Evolutionary conservation across 1,140 invertebrate species (phyloP).

Genomic region (Hyles vespertilio): DNA sequence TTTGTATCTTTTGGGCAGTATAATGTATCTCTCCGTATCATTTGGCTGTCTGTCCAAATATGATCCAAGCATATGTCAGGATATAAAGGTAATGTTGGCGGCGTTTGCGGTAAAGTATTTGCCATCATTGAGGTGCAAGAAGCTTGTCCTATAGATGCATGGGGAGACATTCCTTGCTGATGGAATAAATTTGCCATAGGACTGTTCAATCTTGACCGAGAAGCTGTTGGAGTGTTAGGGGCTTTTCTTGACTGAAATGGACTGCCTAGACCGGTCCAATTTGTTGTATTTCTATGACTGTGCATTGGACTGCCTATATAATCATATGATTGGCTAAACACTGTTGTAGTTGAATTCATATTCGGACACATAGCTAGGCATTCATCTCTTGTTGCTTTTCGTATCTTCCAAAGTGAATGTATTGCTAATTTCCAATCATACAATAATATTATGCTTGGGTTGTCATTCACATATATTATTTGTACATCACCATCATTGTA

Average conservation of each 20-base stretch:
- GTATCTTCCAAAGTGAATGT: conserved; percentile 89
- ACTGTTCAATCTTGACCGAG: conserved; percentile 77
- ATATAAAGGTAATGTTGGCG: conserved; percentile 82
- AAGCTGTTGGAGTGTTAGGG: conserved; percentile 37
- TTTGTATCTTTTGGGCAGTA: conserved; percentile 80
- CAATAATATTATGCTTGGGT: conserved; percentile 79
- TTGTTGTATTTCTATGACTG: conserved; percentile 44
- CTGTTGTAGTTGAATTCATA: conserved; percentile 66
- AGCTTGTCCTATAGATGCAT: conserved; percentile 67
- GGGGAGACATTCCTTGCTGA: conserved; percentile 67
- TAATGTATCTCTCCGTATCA: conserved; percentile 70
- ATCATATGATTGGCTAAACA: conserved; percentile 73
- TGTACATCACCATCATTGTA: conserved; percentile 72
- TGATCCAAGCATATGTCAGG: conserved; percentile 92
- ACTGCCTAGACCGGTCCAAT: conserved; percentile 55
- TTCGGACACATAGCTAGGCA: conserved; percentile 76
- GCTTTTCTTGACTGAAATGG: conserved; percentile 54
- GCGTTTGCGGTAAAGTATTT: conserved; percentile 41
- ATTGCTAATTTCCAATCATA: conserved; percentile 85
- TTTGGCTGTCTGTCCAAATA: conserved; percentile 88
- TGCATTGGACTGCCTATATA: conserved; percentile 55
- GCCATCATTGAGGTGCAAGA: conserved; percentile 65
- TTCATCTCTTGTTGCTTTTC: conserved; percentile 86
- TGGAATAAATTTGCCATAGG: conserved; percentile 77
- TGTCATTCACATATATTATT: conserved; percentile 74